Evolutionary conservation across 1,140 invertebrate genomes (phyloP).

Genomic region (Bombyx mori): DNA sequence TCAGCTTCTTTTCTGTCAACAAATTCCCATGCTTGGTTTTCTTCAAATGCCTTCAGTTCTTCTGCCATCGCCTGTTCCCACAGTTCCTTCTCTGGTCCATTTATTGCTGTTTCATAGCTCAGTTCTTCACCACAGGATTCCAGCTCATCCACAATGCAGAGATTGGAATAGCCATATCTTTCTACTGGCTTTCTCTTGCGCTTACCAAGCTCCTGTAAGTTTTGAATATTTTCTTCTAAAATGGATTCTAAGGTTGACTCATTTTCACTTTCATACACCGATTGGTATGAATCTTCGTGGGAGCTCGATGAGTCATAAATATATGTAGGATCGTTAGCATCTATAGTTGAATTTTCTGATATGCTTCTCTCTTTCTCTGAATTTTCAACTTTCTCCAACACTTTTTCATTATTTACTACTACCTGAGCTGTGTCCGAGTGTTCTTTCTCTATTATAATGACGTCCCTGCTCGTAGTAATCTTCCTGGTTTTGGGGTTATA

Average conservation of each 20-base stretch:
- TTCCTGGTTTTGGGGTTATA: no score
- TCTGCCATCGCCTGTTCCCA: constrained; percentile 17
- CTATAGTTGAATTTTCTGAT: constrained; percentile 10
- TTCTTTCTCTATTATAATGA: constrained; percentile 15
- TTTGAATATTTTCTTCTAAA: constrained; percentile 1
- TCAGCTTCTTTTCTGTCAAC: constrained; percentile 7
- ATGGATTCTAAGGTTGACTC: not conserved
- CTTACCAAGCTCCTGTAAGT: constrained; percentile 1
- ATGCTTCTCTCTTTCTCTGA: constrained; percentile 9
- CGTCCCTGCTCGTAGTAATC: no score
- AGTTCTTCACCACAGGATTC: no score
- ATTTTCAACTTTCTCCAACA: constrained; percentile 1
- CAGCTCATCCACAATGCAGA: constrained; percentile 5
- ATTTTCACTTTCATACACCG: not conserved
- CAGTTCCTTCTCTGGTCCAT: constrained; percentile 14
- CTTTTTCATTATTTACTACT: constrained; percentile 9
- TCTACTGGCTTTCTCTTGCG: constrained; percentile 2
- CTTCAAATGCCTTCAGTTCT: constrained; percentile 20
- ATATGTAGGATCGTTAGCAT: constrained; percentile 12
- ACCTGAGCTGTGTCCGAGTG: not conserved
- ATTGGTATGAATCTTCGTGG: constrained; percentile 12
- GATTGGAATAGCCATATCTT: constrained; percentile 7
- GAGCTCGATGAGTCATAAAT: not conserved
- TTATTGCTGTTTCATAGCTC: constrained; percentile 4
- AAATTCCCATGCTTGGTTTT: constrained; percentile 22